phyloP scores from a whole-genome alignment of 2,113 vertebrate genomes.

The Muscicapa adusta region DNA sequence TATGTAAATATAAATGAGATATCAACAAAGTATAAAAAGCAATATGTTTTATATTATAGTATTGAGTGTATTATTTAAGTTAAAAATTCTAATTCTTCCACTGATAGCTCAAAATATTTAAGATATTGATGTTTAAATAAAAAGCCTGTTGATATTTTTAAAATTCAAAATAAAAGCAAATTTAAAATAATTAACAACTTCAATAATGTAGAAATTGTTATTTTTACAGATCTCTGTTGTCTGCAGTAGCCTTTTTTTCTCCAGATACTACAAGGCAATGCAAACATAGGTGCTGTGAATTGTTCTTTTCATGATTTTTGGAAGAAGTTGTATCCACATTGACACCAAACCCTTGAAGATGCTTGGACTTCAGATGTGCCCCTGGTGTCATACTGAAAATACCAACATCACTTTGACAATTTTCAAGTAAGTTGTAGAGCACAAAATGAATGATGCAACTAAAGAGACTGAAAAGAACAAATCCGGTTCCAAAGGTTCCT shows the following conservation, averaged over 20 bases:
- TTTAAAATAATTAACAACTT: background rate
- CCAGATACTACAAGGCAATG: background rate
- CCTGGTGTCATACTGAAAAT: background rate
- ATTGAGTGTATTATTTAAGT: background rate
- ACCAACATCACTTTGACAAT: accelerated
- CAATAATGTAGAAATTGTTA: background rate
- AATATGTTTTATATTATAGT: background rate
- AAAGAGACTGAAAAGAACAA: background rate
- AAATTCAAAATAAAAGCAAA: background rate
- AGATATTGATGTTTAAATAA: background rate
- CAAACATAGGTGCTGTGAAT: background rate
- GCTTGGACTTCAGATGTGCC: background rate
- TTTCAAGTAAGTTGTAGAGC: background rate
- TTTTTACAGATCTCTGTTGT: background rate
- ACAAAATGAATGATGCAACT: background rate
- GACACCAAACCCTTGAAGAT: background rate
- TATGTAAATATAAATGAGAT: conserved; percentile 9
- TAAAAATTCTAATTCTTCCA: background rate
- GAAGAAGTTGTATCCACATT: background rate
- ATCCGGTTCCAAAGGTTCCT: background rate
- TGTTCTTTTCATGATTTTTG: background rate
- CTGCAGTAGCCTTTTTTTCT: background rate
- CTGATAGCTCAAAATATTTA: background rate
- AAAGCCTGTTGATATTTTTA: background rate
- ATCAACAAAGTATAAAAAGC: background rate